Conservation (phyloP, 2,797 vertebrate species). For the Arremon brunneinucha region DNA sequence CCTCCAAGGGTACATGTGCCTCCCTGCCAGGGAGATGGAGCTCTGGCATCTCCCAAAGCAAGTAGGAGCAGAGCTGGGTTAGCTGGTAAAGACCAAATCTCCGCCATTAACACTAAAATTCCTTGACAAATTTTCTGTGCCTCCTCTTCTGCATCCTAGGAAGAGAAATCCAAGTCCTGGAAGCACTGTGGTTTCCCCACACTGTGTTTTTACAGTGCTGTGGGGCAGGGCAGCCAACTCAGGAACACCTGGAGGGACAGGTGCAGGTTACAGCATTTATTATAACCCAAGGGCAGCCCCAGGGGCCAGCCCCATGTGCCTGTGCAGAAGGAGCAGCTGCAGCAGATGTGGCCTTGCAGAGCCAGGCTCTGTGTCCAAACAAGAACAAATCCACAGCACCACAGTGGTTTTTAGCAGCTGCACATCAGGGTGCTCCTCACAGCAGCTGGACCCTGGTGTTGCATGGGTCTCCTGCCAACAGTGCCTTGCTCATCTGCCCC, state of each 20-base stretch:
- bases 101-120: neutral
- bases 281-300: neutral
- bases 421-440: neutral
- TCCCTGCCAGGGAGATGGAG: neutral
- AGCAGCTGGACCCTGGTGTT: neutral
- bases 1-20: neutral
- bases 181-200: neutral
- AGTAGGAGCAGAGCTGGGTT: neutral
- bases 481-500: slow-evolving; percentile 56
- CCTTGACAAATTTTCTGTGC: neutral
- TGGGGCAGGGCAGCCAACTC: neutral
- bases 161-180: neutral
- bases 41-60: neutral
- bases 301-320: neutral
- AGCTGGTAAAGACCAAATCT: neutral
- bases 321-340: neutral
- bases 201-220: neutral
- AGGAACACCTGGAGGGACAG: neutral
- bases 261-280: neutral
- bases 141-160: neutral
- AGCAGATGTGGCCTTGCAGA: neutral
- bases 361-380: neutral
- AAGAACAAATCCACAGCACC: neutral
- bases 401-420: fast-evolving
- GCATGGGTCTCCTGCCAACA: neutral